Percentiles rank a stretch among this genome's conserved stretches.
Evolutionary conservation across 2,888 invertebrate species (phyloP).

Genomic region (Meganola albula): DNA sequence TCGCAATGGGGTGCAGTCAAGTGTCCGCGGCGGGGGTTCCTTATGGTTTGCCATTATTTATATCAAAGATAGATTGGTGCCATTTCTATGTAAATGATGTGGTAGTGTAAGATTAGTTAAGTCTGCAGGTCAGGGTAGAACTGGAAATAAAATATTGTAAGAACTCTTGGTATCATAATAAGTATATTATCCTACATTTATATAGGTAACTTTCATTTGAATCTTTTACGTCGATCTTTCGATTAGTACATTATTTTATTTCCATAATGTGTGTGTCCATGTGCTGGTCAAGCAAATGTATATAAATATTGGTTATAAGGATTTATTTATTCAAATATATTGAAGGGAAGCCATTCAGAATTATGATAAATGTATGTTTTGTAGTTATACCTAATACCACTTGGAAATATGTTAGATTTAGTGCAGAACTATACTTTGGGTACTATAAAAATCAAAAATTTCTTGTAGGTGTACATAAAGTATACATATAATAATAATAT

Average conservation of each 20-base stretch:
- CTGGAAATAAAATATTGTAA: slow-evolving; percentile 71
- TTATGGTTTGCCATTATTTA: slow-evolving; percentile 76
- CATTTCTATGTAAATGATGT: slow-evolving; percentile 74
- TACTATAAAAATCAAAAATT: slow-evolving; percentile 64
- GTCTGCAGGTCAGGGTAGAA: slow-evolving; percentile 76
- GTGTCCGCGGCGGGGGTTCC: slow-evolving; percentile 71
- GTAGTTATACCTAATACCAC: slow-evolving; percentile 53
- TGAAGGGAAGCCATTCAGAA: slow-evolving; percentile 49
- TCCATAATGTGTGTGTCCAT: slow-evolving; percentile 71
- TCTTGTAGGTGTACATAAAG: slow-evolving; percentile 74
- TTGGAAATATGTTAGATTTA: slow-evolving; percentile 63
- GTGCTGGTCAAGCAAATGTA: slow-evolving; percentile 72
- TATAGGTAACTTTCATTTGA: no score
- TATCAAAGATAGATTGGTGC: slow-evolving; percentile 79
- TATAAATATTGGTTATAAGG: slow-evolving; percentile 64
- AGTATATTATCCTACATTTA: slow-evolving; percentile 52
- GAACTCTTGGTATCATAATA: slow-evolving; percentile 50
- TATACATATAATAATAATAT: slow-evolving; percentile 67
- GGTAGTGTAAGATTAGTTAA: slow-evolving; percentile 75
- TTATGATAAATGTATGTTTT: slow-evolving; percentile 45
- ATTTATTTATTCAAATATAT: slow-evolving; percentile 69
- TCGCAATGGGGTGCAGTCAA: slow-evolving; percentile 42
- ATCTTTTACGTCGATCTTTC: slow-evolving; percentile 53
- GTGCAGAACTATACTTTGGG: slow-evolving; percentile 72
- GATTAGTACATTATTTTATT: slow-evolving; percentile 70